Evolutionary conservation across 2,113 vertebrate genomes (phyloP).

Genomic region (Anser cygnoides): DNA sequence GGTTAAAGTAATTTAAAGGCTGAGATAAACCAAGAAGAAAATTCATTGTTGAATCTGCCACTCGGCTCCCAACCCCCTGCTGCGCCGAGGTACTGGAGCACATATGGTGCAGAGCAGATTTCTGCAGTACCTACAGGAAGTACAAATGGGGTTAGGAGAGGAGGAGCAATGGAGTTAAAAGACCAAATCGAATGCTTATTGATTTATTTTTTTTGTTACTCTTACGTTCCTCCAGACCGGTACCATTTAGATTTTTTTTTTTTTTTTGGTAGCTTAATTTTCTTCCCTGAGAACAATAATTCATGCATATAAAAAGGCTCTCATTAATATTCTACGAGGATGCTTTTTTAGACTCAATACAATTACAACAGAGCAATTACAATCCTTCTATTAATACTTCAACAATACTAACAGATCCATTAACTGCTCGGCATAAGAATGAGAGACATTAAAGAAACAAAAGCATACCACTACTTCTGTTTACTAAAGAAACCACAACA

Average conservation of each 20-base stretch:
- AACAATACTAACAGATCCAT: slow-evolving; percentile 42
- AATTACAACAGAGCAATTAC: slow-evolving; percentile 32
- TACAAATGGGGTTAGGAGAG: background rate
- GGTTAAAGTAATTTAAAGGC: slow-evolving; percentile 14
- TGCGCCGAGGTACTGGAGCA: background rate
- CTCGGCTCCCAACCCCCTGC: background rate
- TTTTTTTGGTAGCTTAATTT: background rate
- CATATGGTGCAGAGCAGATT: background rate
- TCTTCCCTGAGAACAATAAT: slow-evolving; percentile 5
- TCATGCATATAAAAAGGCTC: background rate
- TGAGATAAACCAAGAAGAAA: background rate
- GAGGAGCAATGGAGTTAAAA: background rate
- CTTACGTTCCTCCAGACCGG: background rate
- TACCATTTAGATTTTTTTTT: background rate
- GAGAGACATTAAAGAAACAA: background rate
- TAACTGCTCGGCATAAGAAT: slow-evolving; percentile 10
- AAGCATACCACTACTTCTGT: background rate
- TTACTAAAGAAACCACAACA: slow-evolving; percentile 24
- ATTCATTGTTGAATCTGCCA: background rate
- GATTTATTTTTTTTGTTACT: background rate
- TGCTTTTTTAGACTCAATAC: background rate
- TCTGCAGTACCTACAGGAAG: background rate
- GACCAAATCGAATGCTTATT: background rate
- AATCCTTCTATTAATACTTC: slow-evolving; percentile 41
- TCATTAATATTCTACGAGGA: slow-evolving; percentile 59